Base-by-base conservation (phyloP, 2,888 invertebrate genomes). In the Arctia plantaginis region DNA sequence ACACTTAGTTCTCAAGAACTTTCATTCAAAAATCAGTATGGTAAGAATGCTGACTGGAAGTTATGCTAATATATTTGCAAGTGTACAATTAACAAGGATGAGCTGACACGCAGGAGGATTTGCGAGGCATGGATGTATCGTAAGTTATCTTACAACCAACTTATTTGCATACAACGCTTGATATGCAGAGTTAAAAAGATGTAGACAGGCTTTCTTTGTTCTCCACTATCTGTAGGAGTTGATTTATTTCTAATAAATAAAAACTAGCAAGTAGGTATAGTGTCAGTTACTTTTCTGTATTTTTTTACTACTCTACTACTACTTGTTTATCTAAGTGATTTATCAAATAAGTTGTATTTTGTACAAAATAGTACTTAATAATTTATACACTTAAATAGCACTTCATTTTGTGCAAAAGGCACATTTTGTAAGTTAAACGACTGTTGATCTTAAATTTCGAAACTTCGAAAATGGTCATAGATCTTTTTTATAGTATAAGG, bases 91-190 rank as follows among this genome's bases (percentile, higher is more conserved):
- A 74, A 78, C 81, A 79, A 74, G 74, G n/a, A 75, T 64, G 71
- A 66, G 71, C 75, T 47, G 78, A 79, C 83, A 76, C 76, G 79
- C 82, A 81, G 91, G 90, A 88, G 90, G 93, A 94, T 94, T 94
- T 94, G 94, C 86, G 93, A 90, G 88, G 77, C 82, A 71, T 74
- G 80, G 73, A 79, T 30, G 77, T 87, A 85, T 90, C 90, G 88
- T 93, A 92, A 91, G 88, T 91, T 91, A 55, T 90, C 87, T 90
- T 90, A 90, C 89, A 85, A 77, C 73, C 81, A 77, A 79, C 79
- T 87, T 83, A 93, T 94, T 93, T 93, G 91, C 93, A 95, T 93
- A 92, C 90, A 92, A 91, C 91, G 89, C 85, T 72, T 72, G 66
- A 68, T 77, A 35, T 68, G 47, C 44, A 85, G 85, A 82, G 18